These are phyloP conservation scores for Brienomyrus brachyistius DNA, from an alignment of 2,113 vertebrate genomes.

Conservation along the genomic window DNA sequence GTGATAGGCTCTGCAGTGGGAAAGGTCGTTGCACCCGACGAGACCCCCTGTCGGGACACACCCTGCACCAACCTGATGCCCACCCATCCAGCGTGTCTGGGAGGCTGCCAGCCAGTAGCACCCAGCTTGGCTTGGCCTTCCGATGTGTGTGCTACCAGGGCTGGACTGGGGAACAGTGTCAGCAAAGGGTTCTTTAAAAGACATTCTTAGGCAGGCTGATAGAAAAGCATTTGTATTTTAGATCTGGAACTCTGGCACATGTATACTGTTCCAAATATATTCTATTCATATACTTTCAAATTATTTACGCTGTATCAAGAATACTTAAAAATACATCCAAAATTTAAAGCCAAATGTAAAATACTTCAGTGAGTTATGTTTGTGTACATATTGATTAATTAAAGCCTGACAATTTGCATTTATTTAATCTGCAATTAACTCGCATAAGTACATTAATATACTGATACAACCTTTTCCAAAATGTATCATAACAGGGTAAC, in stretches of 20 bases:
- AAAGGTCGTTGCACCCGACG: slow-evolving; percentile 67
- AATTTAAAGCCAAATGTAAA: not conserved
- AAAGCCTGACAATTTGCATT: not conserved
- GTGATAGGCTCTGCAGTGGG: slow-evolving; percentile 53
- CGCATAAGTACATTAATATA: not conserved
- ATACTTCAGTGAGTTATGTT: not conserved
- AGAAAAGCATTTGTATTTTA: not conserved
- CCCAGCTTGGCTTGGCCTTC: slow-evolving; percentile 43
- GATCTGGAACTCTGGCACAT: not conserved
- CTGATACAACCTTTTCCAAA: not conserved
- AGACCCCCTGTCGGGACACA: slow-evolving; percentile 40
- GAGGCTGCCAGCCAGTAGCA: not conserved
- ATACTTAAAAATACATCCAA: not conserved
- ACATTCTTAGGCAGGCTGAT: not conserved
- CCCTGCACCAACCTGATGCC: slow-evolving; percentile 50
- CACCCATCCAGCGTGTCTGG: not conserved
- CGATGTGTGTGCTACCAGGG: slow-evolving; percentile 69
- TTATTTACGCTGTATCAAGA: not conserved
- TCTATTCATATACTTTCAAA: not conserved
- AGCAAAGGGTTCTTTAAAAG: slow-evolving; percentile 1
- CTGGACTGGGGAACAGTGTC: slow-evolving; percentile 64
- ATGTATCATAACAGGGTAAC: not conserved
- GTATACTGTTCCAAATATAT: not conserved
- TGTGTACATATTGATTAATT: not conserved
- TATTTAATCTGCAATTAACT: not conserved